Base-by-base conservation (phyloP, 1,140 invertebrate species). In the Apocrypta bakeri region DNA sequence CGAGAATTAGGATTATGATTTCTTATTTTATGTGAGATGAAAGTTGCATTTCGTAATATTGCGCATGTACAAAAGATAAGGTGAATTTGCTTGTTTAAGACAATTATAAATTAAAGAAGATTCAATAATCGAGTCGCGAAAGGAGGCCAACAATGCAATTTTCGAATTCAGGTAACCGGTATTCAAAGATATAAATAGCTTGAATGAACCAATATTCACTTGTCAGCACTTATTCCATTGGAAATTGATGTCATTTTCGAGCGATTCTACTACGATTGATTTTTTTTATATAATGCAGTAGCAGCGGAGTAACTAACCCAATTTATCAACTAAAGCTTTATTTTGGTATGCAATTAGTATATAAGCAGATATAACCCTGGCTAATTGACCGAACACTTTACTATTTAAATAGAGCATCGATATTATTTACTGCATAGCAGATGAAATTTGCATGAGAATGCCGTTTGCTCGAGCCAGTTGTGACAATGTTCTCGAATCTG, bases 171-270 rank as follows among this genome's bases (percentile, higher is more conserved):
- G 71, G 42, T 21, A 61, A 29, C 24, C 7, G 42, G 6, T 56
- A 75, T 66, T 29, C 48, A 4, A 61, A n/a, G 14, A 17, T 75
- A 75, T 75, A 75, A 75, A 75, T 75, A 27, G 73, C 48, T 12
- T 56, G 7, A 27, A 31, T 61, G 73, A 75, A 75, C 40, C 40
- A 75, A 56, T 75, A 75, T 56, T 75, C 29, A 2, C 17, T 42
- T 61, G 40, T 29, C 42, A 61, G 33, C 27, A 29, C 27, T 75
- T 29, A 71, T 71, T 71, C 29, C 17, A 7, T 56, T 75, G 8
- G 40, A 29, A 61, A 75, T 75, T 75, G 42, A 61, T 61, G 73
- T 61, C 27, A 21, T 61, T 56, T 61, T n/a, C 9, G 24, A 27
- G 21, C 33, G n/a, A 56, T 61, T 42, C 27, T 31, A 31, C 27